Evolutionary conservation across 2,888 invertebrate species (phyloP).

Genomic region (Chymomyza procnemis): DNA sequence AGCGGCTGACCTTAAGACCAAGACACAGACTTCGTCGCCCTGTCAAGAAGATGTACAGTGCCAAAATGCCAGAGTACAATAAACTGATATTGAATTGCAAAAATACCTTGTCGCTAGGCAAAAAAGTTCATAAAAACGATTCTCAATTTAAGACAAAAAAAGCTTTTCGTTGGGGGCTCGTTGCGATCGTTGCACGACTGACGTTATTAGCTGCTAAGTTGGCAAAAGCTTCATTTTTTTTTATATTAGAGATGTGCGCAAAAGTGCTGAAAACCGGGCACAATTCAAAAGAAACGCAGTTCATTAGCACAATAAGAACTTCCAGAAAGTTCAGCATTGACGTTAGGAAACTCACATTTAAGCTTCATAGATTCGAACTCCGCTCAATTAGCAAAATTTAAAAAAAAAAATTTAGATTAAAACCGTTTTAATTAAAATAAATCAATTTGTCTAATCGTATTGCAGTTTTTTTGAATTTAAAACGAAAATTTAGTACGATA

Average conservation of each 20-base stretch:
- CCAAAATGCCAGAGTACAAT: slow-evolving; percentile 12
- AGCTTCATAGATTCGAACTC: too few species aligned
- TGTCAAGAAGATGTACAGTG: slow-evolving; percentile 9
- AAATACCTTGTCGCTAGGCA: neutral
- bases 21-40: slow-evolving; percentile 8
- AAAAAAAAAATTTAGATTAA: too few species aligned
- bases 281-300: neutral
- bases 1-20: slow-evolving; percentile 58
- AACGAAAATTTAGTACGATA: too few species aligned
- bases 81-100: slow-evolving; percentile 3
- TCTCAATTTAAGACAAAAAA: slow-evolving; percentile 4
- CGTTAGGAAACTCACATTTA: too few species aligned
- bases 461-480: too few species aligned
- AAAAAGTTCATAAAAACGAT: neutral
- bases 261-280: neutral
- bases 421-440: too few species aligned
- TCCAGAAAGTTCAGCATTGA: too few species aligned
- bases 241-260: neutral
- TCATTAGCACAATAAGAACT: neutral
- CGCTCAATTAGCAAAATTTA: too few species aligned
- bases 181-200: slow-evolving; percentile 1
- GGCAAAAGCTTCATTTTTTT: neutral
- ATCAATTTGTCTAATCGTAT: too few species aligned
- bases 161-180: slow-evolving; percentile 6
- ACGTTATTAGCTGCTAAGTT: neutral